These are phyloP conservation scores for Antechinus flavipes DNA, from an alignment of 2,113 vertebrate species.

Conservation along the genomic window DNA sequence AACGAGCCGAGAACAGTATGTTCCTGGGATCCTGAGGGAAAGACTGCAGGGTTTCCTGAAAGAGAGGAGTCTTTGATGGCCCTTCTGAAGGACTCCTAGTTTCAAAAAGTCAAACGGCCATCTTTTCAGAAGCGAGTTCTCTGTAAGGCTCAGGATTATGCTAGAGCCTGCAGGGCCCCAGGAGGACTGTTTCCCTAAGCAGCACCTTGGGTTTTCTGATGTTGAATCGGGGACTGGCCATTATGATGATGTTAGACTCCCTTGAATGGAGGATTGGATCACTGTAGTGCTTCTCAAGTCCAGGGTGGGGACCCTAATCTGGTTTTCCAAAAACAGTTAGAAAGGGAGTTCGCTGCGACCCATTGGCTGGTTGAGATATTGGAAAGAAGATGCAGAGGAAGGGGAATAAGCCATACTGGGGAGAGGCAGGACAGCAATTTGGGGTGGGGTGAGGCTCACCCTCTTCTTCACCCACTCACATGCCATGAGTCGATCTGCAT, in stretches of 20 bases:
- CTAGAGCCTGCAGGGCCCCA: not conserved
- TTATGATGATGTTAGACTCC: not conserved
- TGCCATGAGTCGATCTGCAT: not conserved
- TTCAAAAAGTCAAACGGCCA: not conserved
- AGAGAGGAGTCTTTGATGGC: not conserved
- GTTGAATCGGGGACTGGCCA: not conserved
- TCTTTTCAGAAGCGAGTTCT: not conserved
- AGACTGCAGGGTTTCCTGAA: constrained; percentile 69
- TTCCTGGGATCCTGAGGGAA: constrained; percentile 74
- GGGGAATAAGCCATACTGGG: not conserved
- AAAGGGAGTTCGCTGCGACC: not conserved
- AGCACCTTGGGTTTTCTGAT: not conserved
- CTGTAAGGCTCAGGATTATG: constrained; percentile 1
- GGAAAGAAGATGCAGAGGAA: not conserved
- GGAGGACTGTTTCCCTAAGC: not conserved
- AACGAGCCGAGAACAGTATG: constrained; percentile 73
- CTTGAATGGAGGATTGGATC: not conserved
- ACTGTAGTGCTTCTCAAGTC: not conserved
- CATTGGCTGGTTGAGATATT: not conserved
- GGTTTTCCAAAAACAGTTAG: not conserved
- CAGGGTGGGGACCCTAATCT: not conserved
- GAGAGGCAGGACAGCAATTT: not conserved
- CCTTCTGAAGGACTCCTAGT: constrained; percentile 10
- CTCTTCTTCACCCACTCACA: not conserved
- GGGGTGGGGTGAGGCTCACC: not conserved